phyloP scores from a whole-genome alignment of 2,888 invertebrate genomes.

The Lacanobia oleracea region DNA sequence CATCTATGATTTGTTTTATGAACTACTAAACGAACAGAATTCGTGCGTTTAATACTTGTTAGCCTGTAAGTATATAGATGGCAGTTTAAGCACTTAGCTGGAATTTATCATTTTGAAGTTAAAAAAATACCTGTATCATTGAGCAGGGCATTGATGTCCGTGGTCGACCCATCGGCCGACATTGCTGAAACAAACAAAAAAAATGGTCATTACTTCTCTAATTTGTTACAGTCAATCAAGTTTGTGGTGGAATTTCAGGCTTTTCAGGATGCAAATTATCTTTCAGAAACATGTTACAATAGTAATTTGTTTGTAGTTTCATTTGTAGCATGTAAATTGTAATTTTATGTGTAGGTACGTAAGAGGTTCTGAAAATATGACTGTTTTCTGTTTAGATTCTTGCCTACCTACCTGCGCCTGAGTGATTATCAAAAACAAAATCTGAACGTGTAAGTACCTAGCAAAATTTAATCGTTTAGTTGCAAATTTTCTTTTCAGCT shows the following conservation, averaged over 20 bases:
- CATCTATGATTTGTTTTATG: constrained; percentile 48
- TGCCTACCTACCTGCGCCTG: too few species aligned
- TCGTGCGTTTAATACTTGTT: background rate
- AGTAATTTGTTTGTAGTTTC: too few species aligned
- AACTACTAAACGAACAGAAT: constrained; percentile 24
- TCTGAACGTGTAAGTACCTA: too few species aligned
- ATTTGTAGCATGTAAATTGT: too few species aligned
- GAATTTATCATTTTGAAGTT: background rate
- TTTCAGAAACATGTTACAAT: too few species aligned
- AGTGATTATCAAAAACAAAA: background rate
- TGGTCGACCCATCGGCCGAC: constrained; percentile 92
- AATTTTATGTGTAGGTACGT: too few species aligned
- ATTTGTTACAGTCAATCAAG: background rate
- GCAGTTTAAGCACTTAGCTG: constrained; percentile 58
- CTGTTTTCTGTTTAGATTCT: background rate
- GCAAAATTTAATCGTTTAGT: too few species aligned
- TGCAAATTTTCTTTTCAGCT: too few species aligned
- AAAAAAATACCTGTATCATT: constrained; percentile 90
- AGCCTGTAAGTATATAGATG: constrained; percentile 51
- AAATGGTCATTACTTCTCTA: constrained; percentile 31
- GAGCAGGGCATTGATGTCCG: constrained; percentile 91
- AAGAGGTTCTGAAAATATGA: too few species aligned
- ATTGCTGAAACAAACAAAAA: constrained; percentile 90
- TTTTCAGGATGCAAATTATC: constrained; percentile 5
- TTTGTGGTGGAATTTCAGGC: background rate